Evolutionary conservation across 2,113 vertebrate species (phyloP), one percentile per base, ranked within the genome.

Genomic region (Lepus americanus): DNA sequence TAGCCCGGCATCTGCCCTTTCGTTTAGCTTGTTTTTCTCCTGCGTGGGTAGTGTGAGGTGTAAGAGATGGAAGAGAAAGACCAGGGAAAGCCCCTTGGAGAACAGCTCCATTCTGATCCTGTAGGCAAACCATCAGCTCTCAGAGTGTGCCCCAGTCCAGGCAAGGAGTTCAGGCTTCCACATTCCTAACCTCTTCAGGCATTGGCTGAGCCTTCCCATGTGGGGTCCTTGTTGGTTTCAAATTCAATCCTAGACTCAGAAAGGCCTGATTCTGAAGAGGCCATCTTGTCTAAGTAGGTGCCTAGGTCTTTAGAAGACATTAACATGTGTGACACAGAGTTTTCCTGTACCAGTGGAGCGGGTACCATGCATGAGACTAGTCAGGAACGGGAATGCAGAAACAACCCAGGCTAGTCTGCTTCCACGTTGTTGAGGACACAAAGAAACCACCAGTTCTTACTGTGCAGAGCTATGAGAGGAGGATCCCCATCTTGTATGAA

Each of bases 161-260:
- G 23, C 11, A 61, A 51, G n/a, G 78, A 11, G 74, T 78, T 87
- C 6, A 9, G 11, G 14, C 39, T 64, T 72, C 25, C 7, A 4
- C 1, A 59, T 8, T 29, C 39, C 6, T 59, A 44, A 80, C 17
- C 2, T 5, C 39, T 33, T 69, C 25, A 4, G 0, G 63, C 53
- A 20, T 8, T 55, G 39, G 36, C 23, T 67, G 78, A 22, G 1
- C 1, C 31, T 85, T 63, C 25, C 11, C 4, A 33, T 5, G 1
- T 3, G 9, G 76, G 39, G 5, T 81, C 69, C 70, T 67, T 39
- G 27, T 31, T 96, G 59, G 12, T 39, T 94, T 95, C 64, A 31
- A 63, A 76, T n/a, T 81, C 51, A 69, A 5, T 55, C 23, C 59
- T 80, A 64, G 14, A 93, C 87, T 78, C 66, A 44, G 63, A 79